Evolutionary conservation across 2,113 vertebrate genomes (phyloP).

Genomic region (Girardinichthys multiradiatus): DNA sequence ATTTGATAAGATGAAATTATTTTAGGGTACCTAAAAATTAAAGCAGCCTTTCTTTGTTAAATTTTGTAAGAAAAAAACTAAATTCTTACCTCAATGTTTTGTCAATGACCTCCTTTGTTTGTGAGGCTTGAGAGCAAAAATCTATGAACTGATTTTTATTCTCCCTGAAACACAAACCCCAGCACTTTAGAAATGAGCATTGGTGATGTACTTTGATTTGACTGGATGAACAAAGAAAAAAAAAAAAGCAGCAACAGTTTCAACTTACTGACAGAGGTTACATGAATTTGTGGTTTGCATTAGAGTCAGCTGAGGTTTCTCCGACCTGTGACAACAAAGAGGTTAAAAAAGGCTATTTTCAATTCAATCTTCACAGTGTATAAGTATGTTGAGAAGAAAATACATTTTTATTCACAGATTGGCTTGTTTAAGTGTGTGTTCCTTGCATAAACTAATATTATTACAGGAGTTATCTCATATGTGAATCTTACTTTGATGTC

Average conservation of each 20-base stretch:
- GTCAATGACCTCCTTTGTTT: background rate
- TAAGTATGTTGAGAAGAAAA: no score
- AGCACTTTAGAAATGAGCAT: background rate
- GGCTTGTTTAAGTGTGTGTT: no score
- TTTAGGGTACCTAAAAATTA: no score
- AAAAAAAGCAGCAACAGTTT: background rate
- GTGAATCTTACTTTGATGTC: no score
- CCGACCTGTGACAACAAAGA: background rate
- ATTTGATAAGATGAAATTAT: no score
- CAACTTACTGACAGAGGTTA: background rate
- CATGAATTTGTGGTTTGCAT: background rate
- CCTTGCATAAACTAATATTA: no score
- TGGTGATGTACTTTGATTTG: background rate
- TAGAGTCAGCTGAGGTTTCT: background rate
- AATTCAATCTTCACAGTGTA: no score
- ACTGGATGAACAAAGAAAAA: background rate
- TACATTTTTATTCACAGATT: no score
- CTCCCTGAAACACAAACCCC: background rate
- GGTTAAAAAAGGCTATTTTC: background rate
- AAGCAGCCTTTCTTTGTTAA: no score
- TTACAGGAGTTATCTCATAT: no score
- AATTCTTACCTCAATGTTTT: background rate
- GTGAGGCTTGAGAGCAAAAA: background rate
- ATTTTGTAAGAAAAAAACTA: background rate
- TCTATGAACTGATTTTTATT: background rate